phyloP scores from a whole-genome alignment of 2,888 invertebrate species.

The Ametastegia equiseti region DNA sequence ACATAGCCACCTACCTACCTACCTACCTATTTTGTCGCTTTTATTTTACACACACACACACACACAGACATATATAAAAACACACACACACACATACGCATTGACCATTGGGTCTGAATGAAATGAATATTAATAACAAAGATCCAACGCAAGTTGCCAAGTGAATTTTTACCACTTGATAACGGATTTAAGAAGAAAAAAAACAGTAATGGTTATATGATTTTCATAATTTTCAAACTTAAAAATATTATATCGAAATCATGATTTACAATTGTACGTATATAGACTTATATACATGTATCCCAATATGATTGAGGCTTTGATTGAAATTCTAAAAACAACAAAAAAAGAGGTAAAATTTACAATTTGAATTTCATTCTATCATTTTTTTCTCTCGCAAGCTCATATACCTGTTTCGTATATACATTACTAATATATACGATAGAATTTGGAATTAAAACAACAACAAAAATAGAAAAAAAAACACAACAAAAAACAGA shows the following conservation, averaged over 20 bases:
- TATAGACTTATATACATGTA: constrained; percentile 38
- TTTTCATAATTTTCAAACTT: constrained; percentile 40
- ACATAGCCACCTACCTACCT: too few relatives aligned
- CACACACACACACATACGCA: too few relatives aligned
- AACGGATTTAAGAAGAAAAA: not conserved
- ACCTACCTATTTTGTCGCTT: constrained; percentile 24
- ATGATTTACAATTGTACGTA: constrained; percentile 51
- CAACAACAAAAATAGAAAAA: too few relatives aligned
- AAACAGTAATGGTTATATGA: constrained; percentile 33
- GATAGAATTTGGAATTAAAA: constrained; percentile 48
- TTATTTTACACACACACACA: not conserved
- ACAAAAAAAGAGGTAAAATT: too few relatives aligned
- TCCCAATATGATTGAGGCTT: constrained; percentile 20
- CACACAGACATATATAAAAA: too few relatives aligned
- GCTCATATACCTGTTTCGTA: constrained; percentile 33
- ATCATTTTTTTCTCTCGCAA: constrained; percentile 8
- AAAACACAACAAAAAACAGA: not conserved
- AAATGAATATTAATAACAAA: not conserved
- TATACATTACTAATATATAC: not conserved
- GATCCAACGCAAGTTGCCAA: constrained; percentile 39
- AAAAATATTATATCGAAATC: constrained; percentile 54
- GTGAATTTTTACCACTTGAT: constrained; percentile 34
- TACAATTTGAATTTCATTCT: not conserved
- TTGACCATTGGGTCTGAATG: not conserved
- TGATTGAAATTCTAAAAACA: not conserved